Percentiles rank a stretch among this genome's conserved stretches.
Conservation (phyloP, 2,797 vertebrate genomes). For the Orestias chungarensis region DNA sequence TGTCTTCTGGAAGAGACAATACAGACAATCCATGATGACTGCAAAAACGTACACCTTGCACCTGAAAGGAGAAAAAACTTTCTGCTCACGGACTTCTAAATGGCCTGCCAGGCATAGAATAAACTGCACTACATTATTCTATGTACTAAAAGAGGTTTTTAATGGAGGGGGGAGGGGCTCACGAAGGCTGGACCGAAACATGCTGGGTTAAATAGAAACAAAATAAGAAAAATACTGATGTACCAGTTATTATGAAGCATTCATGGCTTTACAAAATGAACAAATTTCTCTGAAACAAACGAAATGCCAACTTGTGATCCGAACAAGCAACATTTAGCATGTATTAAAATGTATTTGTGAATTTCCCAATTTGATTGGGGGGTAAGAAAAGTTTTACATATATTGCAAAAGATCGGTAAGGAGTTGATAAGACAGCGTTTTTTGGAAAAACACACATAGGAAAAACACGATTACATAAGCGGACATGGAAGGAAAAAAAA, state of each 20-base stretch:
- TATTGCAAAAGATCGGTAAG: too few species aligned
- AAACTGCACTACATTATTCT: constrained; percentile 24
- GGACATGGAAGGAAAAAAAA: not conserved
- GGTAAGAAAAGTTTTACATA: not conserved
- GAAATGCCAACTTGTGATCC: not conserved
- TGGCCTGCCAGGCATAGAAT: not conserved
- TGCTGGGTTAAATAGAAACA: not conserved
- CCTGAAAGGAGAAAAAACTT: constrained; percentile 2
- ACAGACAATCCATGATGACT: constrained; percentile 39
- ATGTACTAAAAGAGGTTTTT: constrained; percentile 5
- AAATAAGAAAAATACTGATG: not conserved
- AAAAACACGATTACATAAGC: not conserved
- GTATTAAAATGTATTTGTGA: constrained; percentile 1
- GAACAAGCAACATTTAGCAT: not conserved
- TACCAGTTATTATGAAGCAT: not conserved
- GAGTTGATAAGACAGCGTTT: not conserved
- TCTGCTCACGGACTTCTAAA: not conserved
- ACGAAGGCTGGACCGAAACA: constrained; percentile 6
- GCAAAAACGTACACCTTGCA: not conserved
- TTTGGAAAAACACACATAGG: not conserved
- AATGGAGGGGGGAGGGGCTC: not conserved
- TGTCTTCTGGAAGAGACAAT: constrained; percentile 48
- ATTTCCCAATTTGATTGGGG: not conserved
- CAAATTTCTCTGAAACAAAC: not conserved
- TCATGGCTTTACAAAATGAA: not conserved